These are phyloP conservation scores for Polyommatus icarus DNA, from an alignment of 2,888 invertebrate species.

Conservation along the genomic window DNA sequence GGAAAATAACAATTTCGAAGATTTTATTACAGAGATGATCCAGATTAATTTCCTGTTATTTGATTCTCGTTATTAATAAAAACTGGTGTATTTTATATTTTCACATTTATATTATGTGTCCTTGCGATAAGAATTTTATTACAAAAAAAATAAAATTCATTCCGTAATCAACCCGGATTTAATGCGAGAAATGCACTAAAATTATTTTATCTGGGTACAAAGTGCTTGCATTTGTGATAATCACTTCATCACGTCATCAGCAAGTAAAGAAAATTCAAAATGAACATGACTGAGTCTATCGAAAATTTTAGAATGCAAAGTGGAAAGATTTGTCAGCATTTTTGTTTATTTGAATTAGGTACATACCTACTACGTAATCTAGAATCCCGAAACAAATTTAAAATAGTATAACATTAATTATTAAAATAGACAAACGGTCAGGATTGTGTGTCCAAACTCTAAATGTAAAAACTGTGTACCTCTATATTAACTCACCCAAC, in stretches of 20 bases:
- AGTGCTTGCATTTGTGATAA: background rate
- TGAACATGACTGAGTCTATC: too few species aligned
- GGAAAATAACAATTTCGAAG: background rate
- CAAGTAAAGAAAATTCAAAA: too few species aligned
- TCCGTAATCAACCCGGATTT: background rate
- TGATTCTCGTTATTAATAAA: background rate
- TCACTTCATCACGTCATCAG: background rate
- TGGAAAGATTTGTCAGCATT: too few species aligned
- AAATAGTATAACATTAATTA: too few species aligned
- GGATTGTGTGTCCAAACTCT: too few species aligned
- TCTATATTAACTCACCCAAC: slow-evolving; percentile 49
- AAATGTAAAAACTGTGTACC: too few species aligned
- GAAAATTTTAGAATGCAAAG: too few species aligned
- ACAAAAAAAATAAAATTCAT: background rate
- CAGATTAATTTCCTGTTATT: background rate
- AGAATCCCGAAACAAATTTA: too few species aligned
- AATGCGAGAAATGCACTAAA: background rate
- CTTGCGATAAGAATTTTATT: background rate
- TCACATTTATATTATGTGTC: background rate
- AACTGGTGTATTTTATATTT: background rate
- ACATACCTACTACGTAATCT: too few species aligned
- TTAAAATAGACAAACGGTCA: too few species aligned
- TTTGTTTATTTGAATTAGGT: too few species aligned
- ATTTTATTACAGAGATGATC: background rate
- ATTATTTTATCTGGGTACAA: slow-evolving; percentile 18